These are phyloP conservation scores for Microctenopoma steveboyesi DNA, from an alignment of 2,797 vertebrate genomes.

Conservation along the genomic window DNA sequence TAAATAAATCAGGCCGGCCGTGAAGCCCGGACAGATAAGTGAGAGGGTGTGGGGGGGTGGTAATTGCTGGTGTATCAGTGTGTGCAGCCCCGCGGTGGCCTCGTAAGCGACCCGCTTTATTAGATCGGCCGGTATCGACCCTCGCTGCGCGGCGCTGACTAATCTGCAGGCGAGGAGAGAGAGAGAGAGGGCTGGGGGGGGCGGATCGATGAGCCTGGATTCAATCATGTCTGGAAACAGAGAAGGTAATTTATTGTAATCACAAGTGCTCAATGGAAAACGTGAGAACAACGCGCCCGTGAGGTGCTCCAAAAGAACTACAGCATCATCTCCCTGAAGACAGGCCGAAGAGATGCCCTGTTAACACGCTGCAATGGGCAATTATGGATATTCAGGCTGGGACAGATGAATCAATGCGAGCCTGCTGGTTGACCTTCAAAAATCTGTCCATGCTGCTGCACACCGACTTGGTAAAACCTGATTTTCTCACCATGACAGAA, in stretches of 20 bases:
- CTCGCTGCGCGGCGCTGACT: slow-evolving; percentile 70
- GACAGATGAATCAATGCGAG: slow-evolving; percentile 20
- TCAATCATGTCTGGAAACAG: slow-evolving; percentile 81
- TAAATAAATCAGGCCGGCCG: slow-evolving; percentile 75
- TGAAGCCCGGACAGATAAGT: slow-evolving; percentile 58
- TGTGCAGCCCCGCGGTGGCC: slow-evolving; percentile 75
- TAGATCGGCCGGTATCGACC: slow-evolving; percentile 84
- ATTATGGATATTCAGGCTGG: slow-evolving; percentile 24
- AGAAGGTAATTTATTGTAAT: slow-evolving; percentile 82
- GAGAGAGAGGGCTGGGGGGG: background rate
- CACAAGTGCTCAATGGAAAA: slow-evolving; percentile 68
- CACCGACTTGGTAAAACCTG: slow-evolving; percentile 1
- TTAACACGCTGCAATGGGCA: slow-evolving; percentile 7
- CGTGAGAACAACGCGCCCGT: slow-evolving; percentile 81
- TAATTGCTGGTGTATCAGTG: slow-evolving; percentile 82
- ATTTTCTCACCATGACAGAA: slow-evolving; percentile 43
- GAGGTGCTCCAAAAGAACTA: slow-evolving; percentile 73
- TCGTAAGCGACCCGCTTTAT: slow-evolving; percentile 83
- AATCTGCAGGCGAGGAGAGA: slow-evolving; percentile 72
- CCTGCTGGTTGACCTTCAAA: slow-evolving; percentile 57
- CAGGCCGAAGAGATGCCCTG: background rate
- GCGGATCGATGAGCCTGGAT: slow-evolving; percentile 77
- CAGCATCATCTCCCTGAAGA: slow-evolving; percentile 32
- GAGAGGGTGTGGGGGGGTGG: slow-evolving; percentile 37
- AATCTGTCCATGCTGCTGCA: background rate